These are phyloP conservation scores for Dromaius novaehollandiae DNA, from an alignment of 2,113 vertebrate genomes.

Conservation along the genomic window DNA sequence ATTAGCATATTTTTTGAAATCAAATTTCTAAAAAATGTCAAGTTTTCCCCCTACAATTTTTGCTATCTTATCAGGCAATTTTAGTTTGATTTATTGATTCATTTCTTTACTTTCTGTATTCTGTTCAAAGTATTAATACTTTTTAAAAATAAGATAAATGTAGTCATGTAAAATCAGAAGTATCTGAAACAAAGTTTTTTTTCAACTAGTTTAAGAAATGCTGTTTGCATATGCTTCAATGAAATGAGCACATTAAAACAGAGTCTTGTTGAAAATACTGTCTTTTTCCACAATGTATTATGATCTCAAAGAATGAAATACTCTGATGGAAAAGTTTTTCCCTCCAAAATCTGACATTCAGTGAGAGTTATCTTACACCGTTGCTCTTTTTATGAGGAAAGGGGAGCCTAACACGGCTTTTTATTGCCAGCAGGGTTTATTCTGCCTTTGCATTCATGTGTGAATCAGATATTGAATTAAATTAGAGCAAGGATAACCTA, in stretches of 20 bases:
- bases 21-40: neutral
- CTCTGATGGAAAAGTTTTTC: neutral
- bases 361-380: neutral
- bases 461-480: neutral
- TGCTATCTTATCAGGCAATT: neutral
- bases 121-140: neutral
- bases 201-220: neutral
- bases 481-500: neutral
- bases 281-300: neutral
- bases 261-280: neutral
- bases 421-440: neutral
- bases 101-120: neutral
- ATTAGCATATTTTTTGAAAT: fast-evolving
- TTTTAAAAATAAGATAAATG: neutral
- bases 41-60: neutral
- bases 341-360: neutral
- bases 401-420: neutral
- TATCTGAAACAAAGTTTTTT: neutral
- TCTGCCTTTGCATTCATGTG: neutral
- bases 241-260: neutral
- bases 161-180: neutral
- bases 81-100: neutral
- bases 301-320: neutral
- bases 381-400: neutral
- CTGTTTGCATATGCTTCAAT: neutral